Evolutionary conservation across 2,797 vertebrate species (phyloP).

Genomic region (Bovichtus diacanthus): DNA sequence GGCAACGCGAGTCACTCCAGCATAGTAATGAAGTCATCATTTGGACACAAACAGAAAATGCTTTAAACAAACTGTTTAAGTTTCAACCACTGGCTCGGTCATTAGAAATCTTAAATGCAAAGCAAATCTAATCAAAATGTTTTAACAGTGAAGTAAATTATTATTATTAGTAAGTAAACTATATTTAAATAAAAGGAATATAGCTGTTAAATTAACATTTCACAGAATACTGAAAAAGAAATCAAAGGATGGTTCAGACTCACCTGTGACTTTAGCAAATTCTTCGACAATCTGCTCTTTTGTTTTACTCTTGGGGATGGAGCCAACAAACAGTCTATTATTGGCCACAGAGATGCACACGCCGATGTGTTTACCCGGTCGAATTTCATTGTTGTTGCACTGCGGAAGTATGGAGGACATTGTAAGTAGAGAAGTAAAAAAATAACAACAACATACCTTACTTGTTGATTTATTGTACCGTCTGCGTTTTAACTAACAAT

Average conservation of each 20-base stretch:
- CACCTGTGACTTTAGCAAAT: conserved; percentile 99
- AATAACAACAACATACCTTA: neutral
- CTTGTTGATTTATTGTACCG: neutral
- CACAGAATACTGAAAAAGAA: neutral
- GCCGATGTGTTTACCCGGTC: conserved; percentile 98
- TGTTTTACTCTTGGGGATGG: conserved; percentile 99
- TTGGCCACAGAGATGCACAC: conserved; percentile 99
- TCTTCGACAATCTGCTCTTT: conserved; percentile 99
- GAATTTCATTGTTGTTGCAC: conserved; percentile 99
- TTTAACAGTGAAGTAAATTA: too few species aligned
- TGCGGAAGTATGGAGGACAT: conserved; percentile 64
- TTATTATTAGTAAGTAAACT: too few species aligned
- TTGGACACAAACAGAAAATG: conserved; percentile 49
- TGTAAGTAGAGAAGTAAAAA: neutral
- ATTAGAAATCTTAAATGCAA: neutral
- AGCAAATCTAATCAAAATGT: neutral
- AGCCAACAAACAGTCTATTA: conserved; percentile 99
- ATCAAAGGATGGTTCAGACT: conserved; percentile 48
- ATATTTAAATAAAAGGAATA: neutral
- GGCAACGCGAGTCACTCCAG: conserved; percentile 70
- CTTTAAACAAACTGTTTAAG: neutral
- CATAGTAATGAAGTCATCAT: conserved; percentile 64
- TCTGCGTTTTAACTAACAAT: conserved; percentile 3
- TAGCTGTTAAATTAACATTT: neutral
- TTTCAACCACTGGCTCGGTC: neutral